These are phyloP conservation scores for Pseudonaja textilis DNA, from an alignment of 2,113 vertebrate genomes.

Conservation along the genomic window DNA sequence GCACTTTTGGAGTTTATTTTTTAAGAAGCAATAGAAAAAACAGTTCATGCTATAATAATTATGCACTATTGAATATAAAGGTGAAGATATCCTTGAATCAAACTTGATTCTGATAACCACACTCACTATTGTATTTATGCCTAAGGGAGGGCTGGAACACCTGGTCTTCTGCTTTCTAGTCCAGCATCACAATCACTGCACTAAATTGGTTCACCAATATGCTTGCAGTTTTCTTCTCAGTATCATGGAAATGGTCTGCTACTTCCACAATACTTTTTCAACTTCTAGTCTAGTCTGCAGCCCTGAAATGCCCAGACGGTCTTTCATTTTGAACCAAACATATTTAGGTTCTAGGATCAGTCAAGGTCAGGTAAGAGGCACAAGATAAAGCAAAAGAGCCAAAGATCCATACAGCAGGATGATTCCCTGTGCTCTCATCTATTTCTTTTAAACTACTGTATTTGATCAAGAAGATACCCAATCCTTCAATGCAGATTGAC, in stretches of 20 bases:
- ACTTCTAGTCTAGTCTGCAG: not conserved
- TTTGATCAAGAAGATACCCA: not conserved
- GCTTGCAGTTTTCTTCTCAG: not conserved
- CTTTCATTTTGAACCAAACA: not conserved
- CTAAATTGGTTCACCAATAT: not conserved
- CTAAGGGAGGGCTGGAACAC: not conserved
- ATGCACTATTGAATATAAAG: not conserved
- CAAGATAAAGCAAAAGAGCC: not conserved
- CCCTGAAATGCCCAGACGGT: not conserved
- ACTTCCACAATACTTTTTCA: not conserved
- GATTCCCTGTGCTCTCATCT: not conserved
- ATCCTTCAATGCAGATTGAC: not conserved
- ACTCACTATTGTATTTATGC: not conserved
- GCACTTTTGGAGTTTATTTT: not conserved
- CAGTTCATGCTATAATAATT: not conserved
- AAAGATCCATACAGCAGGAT: not conserved
- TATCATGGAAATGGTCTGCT: not conserved
- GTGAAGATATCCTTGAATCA: not conserved
- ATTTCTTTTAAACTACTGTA: not conserved
- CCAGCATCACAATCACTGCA: not conserved
- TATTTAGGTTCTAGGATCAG: not conserved
- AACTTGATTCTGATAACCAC: not conserved
- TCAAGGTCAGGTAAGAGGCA: not conserved
- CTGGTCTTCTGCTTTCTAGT: not conserved
- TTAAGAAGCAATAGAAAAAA: not conserved